These are phyloP conservation scores for Tichodroma muraria DNA, from an alignment of 2,113 vertebrate species.

Conservation along the genomic window DNA sequence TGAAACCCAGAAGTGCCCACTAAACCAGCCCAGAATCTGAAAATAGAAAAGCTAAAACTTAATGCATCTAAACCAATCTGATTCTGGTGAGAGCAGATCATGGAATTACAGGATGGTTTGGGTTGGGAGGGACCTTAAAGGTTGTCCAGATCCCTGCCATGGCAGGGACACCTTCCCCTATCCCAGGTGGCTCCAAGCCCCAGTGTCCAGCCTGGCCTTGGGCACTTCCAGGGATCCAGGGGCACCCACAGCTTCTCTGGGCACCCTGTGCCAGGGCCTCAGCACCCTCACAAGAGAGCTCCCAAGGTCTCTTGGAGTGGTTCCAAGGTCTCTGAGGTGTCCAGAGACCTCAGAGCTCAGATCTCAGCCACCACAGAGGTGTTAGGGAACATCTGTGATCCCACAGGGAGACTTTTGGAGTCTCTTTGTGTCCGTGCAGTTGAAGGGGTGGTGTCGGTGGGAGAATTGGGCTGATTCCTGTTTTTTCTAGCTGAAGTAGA, in stretches of 20 bases:
- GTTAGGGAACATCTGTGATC: background rate
- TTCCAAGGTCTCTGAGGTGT: background rate
- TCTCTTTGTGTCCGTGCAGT: accelerated
- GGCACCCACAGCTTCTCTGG: accelerated
- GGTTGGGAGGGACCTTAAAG: background rate
- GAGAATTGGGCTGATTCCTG: accelerated
- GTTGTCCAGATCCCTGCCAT: background rate
- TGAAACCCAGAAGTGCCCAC: too few species aligned
- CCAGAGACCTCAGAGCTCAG: too few species aligned
- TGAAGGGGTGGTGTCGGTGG: accelerated
- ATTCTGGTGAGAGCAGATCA: background rate
- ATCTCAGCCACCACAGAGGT: background rate
- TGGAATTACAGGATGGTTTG: background rate
- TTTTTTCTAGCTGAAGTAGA: accelerated
- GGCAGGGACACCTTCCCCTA: background rate
- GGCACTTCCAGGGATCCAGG: background rate
- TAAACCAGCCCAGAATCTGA: too few species aligned
- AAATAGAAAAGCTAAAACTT: too few species aligned
- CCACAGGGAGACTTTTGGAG: accelerated
- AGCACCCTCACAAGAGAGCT: background rate
- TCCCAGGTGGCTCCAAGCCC: accelerated
- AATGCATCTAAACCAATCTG: too few species aligned
- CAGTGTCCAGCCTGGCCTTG: background rate
- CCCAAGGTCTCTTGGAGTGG: too few species aligned
- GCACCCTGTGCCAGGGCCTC: background rate